Base-by-base conservation (phyloP, 2,797 vertebrate species). In the Aythya fuligula region DNA sequence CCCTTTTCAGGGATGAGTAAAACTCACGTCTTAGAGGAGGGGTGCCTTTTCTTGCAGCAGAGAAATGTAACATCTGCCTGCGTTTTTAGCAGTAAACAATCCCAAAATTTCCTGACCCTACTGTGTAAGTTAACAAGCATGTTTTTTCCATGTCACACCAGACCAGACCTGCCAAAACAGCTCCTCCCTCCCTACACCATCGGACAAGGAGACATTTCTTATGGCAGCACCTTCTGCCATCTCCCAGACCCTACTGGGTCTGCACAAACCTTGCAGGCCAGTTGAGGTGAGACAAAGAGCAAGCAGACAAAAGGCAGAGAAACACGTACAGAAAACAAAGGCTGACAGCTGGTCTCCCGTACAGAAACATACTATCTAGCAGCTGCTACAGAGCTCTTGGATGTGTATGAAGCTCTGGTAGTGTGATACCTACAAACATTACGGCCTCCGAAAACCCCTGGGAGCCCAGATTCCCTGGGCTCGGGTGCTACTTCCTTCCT, bases 261-360 rank as follows among this genome's bases (percentile, higher is more conserved):
- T 34, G 9, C 2, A 0, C 3, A 47, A 76, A 49, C 7, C 38
- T 60, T 2, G 0, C 15, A 16, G 43, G 19, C 45, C 36, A 54
- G 36, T 13, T 22, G 41, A 47, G 43, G 28, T 51, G 24, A 39
- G 47, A 81, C 32, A 70, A 32, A 51, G 34, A 53, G 5, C 20
- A 64, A 85, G 64, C 0, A 5, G 25, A 51, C 41, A 87, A 66
- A 12, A 66, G 28, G 32, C 39, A 71, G 43, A 82, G 20, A 5
- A 61, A 60, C 24, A 39, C 0, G 0, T 0, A 81, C 8, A 16
- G n/a, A 39, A 80, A 87, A 28, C n/a, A 75, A 8, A 51, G 74
- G 8, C 13, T 51, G 51, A 30, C 18, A 45, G 19, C 64, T 7
- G 0, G 1, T 16, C n/a, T 60, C 25, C 45, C 45, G 67, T 15